Evolutionary conservation across 1,140 invertebrate species (phyloP).

Genomic region (Pseudomyrmex gracilis): DNA sequence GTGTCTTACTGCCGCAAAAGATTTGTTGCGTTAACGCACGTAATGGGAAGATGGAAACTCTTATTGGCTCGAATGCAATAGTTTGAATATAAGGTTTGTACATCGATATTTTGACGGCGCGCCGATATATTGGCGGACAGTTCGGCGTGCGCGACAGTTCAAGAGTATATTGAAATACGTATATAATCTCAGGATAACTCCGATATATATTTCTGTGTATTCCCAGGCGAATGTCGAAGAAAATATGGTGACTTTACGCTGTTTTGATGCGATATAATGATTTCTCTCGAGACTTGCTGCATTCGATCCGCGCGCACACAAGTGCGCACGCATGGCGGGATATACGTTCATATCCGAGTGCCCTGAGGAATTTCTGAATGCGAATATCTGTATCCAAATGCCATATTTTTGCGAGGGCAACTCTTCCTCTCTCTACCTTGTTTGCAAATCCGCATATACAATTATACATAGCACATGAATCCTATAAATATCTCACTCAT

Average conservation of each 20-base stretch:
- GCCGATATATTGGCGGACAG: neutral
- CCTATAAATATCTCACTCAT: neutral
- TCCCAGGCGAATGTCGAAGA: constrained; percentile 54
- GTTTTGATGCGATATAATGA: constrained; percentile 72
- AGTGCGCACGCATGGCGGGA: neutral
- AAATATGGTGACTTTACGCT: constrained; percentile 63
- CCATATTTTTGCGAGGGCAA: constrained; percentile 45
- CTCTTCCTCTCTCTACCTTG: no score
- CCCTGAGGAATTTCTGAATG: constrained; percentile 29
- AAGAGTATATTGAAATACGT: neutral
- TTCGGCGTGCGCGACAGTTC: neutral
- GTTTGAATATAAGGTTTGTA: no score
- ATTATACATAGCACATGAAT: constrained; percentile 18
- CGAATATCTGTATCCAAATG: constrained; percentile 43
- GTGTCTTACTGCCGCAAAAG: no score
- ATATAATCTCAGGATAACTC: constrained; percentile 40
- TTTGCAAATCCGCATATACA: constrained; percentile 30
- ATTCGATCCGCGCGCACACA: constrained; percentile 37
- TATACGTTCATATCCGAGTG: constrained; percentile 8
- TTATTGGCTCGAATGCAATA: constrained; percentile 16
- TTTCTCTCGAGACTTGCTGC: constrained; percentile 64
- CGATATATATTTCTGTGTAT: constrained; percentile 32
- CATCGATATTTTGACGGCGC: constrained; percentile 16
- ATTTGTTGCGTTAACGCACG: neutral
- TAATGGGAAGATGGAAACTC: constrained; percentile 4